These are phyloP conservation scores for Dryobotodes eremita DNA, from an alignment of 2,888 invertebrate genomes.

Conservation along the genomic window DNA sequence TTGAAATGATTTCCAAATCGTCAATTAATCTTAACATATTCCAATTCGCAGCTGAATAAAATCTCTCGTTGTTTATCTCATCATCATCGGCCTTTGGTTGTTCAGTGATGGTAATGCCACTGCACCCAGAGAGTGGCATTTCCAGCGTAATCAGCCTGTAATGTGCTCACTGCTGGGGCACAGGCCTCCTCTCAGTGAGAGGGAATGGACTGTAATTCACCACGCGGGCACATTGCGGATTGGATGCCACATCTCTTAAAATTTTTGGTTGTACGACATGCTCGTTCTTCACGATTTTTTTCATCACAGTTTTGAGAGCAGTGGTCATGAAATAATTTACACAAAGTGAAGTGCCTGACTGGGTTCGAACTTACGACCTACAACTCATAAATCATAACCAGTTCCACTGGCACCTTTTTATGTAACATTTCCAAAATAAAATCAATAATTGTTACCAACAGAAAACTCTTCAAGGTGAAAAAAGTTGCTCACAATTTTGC, in stretches of 20 bases:
- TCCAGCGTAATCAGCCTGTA: neutral
- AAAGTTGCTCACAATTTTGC: constrained; percentile 16
- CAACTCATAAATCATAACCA: too few relatives aligned
- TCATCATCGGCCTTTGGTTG: neutral
- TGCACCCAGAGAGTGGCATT: neutral
- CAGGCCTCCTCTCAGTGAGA: neutral
- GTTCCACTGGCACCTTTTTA: neutral
- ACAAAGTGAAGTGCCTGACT: neutral
- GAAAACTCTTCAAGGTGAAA: constrained; percentile 24
- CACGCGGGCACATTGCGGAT: neutral
- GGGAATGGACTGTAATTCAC: too few relatives aligned
- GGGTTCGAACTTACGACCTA: neutral
- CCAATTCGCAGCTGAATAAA: neutral
- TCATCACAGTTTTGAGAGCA: neutral
- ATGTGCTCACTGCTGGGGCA: neutral
- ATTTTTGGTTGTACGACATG: neutral
- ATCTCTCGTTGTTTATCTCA: neutral
- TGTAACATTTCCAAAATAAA: neutral
- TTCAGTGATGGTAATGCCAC: too few relatives aligned
- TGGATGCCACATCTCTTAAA: neutral
- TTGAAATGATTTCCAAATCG: neutral
- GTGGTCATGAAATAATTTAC: neutral
- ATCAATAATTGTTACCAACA: constrained; percentile 13
- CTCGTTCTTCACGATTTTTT: neutral
- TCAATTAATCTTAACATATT: constrained; percentile 3